Conservation (phyloP, 2,797 vertebrate species). For the Allobates femoralis region DNA sequence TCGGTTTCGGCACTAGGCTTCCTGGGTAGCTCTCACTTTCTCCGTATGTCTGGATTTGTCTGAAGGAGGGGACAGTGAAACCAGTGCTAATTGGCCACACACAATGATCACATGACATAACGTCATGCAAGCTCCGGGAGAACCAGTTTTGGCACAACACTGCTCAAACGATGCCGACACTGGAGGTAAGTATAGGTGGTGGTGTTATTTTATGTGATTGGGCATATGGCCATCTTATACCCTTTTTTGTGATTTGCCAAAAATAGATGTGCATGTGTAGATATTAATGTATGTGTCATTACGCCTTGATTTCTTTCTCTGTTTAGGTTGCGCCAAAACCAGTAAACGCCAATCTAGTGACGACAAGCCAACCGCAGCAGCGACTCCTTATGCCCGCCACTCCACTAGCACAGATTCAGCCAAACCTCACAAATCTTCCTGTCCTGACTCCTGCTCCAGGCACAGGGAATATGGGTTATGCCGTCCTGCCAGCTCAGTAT, state of each 20-base stretch:
- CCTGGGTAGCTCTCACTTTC: too few relatives aligned
- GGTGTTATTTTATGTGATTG: too few relatives aligned
- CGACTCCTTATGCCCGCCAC: conserved; percentile 98
- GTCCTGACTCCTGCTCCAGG: conserved; percentile 92
- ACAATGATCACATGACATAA: too few relatives aligned
- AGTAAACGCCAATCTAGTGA: conserved; percentile 84
- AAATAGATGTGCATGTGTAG: background rate
- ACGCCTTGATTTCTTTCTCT: conserved; percentile 50
- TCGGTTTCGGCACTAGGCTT: too few relatives aligned
- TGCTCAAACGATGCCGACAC: too few relatives aligned
- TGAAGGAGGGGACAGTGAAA: too few relatives aligned
- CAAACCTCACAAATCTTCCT: conserved; percentile 95
- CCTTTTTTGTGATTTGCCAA: background rate
- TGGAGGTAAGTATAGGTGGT: too few relatives aligned
- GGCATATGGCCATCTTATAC: background rate
- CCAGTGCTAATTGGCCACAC: too few relatives aligned
- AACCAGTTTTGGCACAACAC: too few relatives aligned
- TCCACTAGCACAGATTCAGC: conserved; percentile 93
- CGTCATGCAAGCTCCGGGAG: too few relatives aligned
- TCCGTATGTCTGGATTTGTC: too few relatives aligned
- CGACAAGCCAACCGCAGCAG: conserved; percentile 90
- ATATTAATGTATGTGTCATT: background rate
- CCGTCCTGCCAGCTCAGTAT: conserved; percentile 94
- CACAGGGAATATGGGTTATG: conserved; percentile 89
- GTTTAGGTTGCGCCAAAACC: conserved; percentile 90